phyloP scores from a whole-genome alignment of 1,140 invertebrate genomes.

The Globodera rostochiensis region DNA sequence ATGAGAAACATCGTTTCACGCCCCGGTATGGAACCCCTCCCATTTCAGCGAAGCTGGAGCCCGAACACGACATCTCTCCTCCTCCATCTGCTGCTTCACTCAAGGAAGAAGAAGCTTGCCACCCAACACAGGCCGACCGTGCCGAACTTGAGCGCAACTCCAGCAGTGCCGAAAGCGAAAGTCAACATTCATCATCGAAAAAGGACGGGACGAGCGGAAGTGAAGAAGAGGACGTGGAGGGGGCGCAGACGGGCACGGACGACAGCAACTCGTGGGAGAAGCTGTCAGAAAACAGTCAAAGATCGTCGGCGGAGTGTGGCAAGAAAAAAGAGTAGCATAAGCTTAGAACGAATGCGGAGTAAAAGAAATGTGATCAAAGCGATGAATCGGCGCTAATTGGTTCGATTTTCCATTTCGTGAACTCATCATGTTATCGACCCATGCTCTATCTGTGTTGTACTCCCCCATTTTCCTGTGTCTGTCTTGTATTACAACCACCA shows the following conservation, averaged over 20 bases:
- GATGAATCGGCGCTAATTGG: not conserved
- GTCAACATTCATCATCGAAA: slow-evolving; percentile 20
- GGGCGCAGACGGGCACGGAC: not conserved
- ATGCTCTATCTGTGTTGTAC: too few species aligned
- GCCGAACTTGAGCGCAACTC: slow-evolving; percentile 12
- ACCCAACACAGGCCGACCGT: slow-evolving; percentile 1
- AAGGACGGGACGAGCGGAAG: not conserved
- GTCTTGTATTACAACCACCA: not conserved
- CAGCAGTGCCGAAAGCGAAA: slow-evolving; percentile 12
- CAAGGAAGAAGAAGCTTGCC: not conserved
- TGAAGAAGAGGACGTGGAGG: slow-evolving; percentile 25
- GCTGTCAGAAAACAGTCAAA: slow-evolving; percentile 27
- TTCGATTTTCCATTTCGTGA: not conserved
- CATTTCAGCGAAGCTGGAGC: not conserved
- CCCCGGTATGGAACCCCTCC: too few species aligned
- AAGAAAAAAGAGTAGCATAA: not conserved
- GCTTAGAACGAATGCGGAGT: not conserved
- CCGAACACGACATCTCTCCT: not conserved
- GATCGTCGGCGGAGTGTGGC: slow-evolving; percentile 10
- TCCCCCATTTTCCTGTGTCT: too few species aligned
- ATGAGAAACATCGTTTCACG: too few species aligned
- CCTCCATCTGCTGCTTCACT: not conserved
- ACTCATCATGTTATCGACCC: not conserved
- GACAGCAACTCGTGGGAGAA: slow-evolving; percentile 28
- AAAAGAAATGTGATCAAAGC: slow-evolving; percentile 9